Base-by-base conservation (phyloP, 2,888 invertebrate genomes). In the Oscheius sp. region DNA sequence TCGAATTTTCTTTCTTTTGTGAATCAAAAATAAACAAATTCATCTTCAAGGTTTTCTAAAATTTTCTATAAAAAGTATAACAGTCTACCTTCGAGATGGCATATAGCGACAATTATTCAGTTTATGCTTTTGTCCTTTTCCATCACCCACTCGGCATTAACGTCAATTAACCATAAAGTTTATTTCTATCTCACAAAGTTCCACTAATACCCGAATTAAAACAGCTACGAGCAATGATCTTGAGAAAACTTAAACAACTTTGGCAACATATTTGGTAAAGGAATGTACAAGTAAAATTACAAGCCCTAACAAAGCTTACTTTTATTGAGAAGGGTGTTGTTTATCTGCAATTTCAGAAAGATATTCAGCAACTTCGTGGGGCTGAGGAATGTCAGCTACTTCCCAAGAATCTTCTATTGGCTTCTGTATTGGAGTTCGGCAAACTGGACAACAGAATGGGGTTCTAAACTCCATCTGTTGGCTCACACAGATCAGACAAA, bases 361-460 rank as follows among this genome's bases (percentile, higher is more conserved):
- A 57, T 78, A 78, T 10, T 72, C 67, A 33, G 70, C 70, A 8
- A 78, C 71, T 71, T 78, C 75, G 3, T 63, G 45, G 17, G 66
- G 55, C 12, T 65, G 45, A 12, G 78, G 78, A 27, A 52, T 67
- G 65, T 78, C 78, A 0, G 76, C 57, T 8, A 78, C 76, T 33
- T 75, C 76, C 78, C 78, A 78, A 0, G 75, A 72, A 3, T 70
- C 61, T 53, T 74, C 74, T 20, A 78, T 65, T 0, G 78, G 78
- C 2, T 73, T 65, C 29, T 48, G 27, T 42, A 72, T 71, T 15
- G 66, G 64, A 4, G 63, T 71, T 50, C 69, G 68, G 61, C 78
- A 78, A 34, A 78, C 53, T 0, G 78, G 78, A 61, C 78, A 78
- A 1, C 66, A 52, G 53, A 78, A 78, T 23, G 76, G 71, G 29